Percentiles rank a stretch among this genome's conserved stretches.
These are phyloP conservation scores for Aphidius colemani DNA, from an alignment of 2,888 invertebrate genomes.

Conservation along the genomic window DNA sequence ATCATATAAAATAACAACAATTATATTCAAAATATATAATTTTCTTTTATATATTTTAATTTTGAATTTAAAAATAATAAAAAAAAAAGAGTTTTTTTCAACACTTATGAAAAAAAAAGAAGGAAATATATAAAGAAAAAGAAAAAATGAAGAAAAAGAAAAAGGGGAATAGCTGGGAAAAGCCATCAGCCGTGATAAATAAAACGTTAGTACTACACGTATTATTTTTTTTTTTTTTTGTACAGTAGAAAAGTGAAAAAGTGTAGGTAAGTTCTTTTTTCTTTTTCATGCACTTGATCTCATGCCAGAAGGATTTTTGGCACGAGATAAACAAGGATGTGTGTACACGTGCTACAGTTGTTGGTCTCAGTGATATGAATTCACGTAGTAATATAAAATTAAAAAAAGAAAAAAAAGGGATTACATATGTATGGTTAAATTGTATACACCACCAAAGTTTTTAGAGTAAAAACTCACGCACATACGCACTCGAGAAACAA, in stretches of 20 bases:
- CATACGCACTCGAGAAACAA: slow-evolving; percentile 28
- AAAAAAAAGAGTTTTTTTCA: neutral
- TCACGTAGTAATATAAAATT: neutral
- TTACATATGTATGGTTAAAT: too few species aligned
- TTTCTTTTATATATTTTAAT: too few species aligned
- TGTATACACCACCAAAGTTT: neutral
- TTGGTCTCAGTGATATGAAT: neutral
- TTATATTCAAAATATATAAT: too few species aligned
- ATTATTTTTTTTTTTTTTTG: neutral
- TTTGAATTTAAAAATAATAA: neutral
- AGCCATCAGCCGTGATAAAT: slow-evolving; percentile 56
- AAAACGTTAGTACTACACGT: slow-evolving; percentile 50
- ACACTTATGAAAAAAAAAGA: neutral
- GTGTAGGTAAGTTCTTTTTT: slow-evolving; percentile 5
- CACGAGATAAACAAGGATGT: neutral
- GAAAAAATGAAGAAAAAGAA: neutral
- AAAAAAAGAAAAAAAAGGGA: neutral
- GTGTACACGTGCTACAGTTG: neutral
- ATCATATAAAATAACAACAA: too few species aligned
- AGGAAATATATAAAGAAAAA: too few species aligned
- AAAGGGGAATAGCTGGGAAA: slow-evolving; percentile 33
- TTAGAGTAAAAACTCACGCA: slow-evolving; percentile 28
- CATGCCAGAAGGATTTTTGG: slow-evolving; percentile 10
- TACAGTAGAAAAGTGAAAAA: slow-evolving; percentile 15
- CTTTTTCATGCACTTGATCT: slow-evolving; percentile 7